Conservation (phyloP, 2,888 invertebrate species). For the Loripinus fragilis region DNA sequence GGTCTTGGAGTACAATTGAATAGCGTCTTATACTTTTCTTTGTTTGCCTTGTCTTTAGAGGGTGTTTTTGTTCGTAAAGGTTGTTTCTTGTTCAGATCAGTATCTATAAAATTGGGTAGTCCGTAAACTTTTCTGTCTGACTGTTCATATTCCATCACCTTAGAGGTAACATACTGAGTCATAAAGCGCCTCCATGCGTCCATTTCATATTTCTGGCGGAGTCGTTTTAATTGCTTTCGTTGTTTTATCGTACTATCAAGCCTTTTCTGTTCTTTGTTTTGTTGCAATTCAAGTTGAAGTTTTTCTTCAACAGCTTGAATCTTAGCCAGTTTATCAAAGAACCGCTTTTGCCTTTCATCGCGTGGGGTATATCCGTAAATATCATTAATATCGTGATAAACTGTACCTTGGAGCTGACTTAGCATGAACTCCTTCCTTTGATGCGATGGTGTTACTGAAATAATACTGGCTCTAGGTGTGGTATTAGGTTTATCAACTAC, state of each 20-base stretch:
- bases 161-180: conserved; percentile 76
- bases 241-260: conserved; percentile 55
- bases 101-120: conserved; percentile 66
- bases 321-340: conserved; percentile 67
- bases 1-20: conserved; percentile 71
- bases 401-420: conserved; percentile 61
- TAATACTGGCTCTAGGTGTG: conserved; percentile 27
- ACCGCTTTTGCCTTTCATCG: conserved; percentile 62
- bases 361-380: conserved; percentile 63
- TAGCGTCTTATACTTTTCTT: conserved; percentile 64
- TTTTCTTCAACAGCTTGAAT: conserved; percentile 64
- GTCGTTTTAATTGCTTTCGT: conserved; percentile 58
- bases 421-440: conserved; percentile 64
- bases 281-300: conserved; percentile 50
- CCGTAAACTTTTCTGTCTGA: conserved; percentile 71
- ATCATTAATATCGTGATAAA: conserved; percentile 67
- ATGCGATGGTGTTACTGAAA: conserved; percentile 33
- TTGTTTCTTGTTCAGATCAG: conserved; percentile 24
- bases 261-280: conserved; percentile 54
- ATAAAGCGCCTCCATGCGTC: conserved; percentile 74
- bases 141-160: conserved; percentile 72
- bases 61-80: conserved; percentile 34
- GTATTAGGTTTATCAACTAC: conserved; percentile 27
- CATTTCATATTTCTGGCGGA: conserved; percentile 69
- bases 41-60: conserved; percentile 46